Base-by-base conservation (phyloP, 2,888 invertebrate species). In the Pseudolycoriella hygida region DNA sequence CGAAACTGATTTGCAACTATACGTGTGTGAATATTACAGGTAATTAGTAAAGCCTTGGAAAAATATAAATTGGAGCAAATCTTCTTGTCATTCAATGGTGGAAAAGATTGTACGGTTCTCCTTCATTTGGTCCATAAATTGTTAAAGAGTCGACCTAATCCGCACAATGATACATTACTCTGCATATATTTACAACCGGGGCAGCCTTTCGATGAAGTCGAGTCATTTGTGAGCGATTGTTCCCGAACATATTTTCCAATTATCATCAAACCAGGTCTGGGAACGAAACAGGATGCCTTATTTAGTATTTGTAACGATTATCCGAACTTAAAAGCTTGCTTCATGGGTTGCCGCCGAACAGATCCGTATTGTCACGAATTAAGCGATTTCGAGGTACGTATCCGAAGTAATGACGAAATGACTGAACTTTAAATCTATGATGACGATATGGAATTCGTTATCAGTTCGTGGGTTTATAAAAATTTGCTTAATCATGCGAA, bases 31-130 rank as follows among this genome's bases (percentile, higher is more conserved):
- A 6, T 25, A 25, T 4, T 25, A 39, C 61, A 84, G 78, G 62
- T 74, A 48, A 67, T 82, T 45, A 66, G 69, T 56, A 60, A 74
- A 57, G 75, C 77, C 49, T 72, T 80, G 53, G 60, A 67, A 40
- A 58, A 68, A 43, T 88, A 76, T 60, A 69, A 74, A n/a, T 60
- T 78, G 17, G 72, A 80, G 45, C 80, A 89, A 62, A 68, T 92
- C 14, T 89, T 90, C 56, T 60, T 98, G 25, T 85, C 92, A 19
- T 98, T 97, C 64, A 98, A 98, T 60, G 98, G 98, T 3, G 98
- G 98, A 2, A 98, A 98, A 68, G 98, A 98, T 67, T 97, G 97
- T 60, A 96, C 96, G 1, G 89, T 83, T 0, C 70, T 97, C 12
- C 67, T 98, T 32, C 83, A 89, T 61, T 61, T 90, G 50, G 64